Base-by-base conservation (phyloP, 2,797 vertebrate genomes). In the Chiroxiphia lanceolata region DNA sequence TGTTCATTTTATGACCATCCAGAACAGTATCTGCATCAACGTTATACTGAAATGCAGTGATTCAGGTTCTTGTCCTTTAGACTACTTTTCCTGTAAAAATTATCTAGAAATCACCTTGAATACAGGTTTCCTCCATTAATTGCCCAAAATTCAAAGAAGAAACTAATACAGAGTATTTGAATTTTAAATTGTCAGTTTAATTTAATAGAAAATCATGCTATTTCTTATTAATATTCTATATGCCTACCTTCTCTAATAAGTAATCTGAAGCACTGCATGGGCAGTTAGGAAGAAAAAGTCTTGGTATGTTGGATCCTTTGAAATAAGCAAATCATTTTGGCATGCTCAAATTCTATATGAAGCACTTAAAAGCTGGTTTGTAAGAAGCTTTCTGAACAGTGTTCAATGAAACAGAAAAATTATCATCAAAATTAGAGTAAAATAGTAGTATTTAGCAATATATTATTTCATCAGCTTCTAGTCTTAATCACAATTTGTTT, bases 161-260 rank as follows among this genome's bases (percentile, higher is more conserved):
- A 87, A 59, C 75, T 44, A 69, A 63, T 53, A 90, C 7, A 9
- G 65, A 92, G 88, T 82, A 91, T 93, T 89, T 95, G 31, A 93
- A 94, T 96, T 94, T 94, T 80, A 93, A 95, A 80, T 50, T 71
- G 53, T 57, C 44, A 13, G 40, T 85, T 85, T 91, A 92, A 96
- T 95, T 96, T 93, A 97, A 96, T 77, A 96, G 53, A 90, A 83
- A 80, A 76, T 11, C 38, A 47, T 61, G 6, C 27, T 78, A 47
- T 83, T 93, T 90, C 79, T 90, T 88, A 84, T 96, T 97, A 97
- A 94, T 85, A 97, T 96, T 96, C 91, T 87, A 33, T 91, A 80
- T 84, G n/a, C 54, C 68, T 95, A 91, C 87, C 70, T 87, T 67
- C 67, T 96, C 68, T 94, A 96, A 97, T 94, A 96, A 96, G 91